These are phyloP conservation scores for Crambe crambe DNA, from an alignment of 37 sponge, comb jelly and placozoan genomes.

Conservation along the genomic window DNA sequence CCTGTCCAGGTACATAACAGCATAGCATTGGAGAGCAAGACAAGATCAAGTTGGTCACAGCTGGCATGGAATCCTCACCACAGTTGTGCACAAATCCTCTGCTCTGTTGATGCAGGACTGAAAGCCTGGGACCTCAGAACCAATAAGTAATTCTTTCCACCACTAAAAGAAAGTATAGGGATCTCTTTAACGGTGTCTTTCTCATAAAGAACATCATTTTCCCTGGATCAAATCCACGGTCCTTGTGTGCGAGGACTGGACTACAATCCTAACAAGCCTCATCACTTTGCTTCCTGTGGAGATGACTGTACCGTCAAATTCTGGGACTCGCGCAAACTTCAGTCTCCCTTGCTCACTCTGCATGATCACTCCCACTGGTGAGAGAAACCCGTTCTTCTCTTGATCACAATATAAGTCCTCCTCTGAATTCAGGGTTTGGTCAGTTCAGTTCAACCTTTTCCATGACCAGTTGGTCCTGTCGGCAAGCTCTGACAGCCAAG, in stretches of 20 bases:
- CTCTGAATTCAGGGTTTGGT: conserved; percentile 75
- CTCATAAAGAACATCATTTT: conserved; percentile 20
- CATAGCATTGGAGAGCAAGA: conserved; percentile 31
- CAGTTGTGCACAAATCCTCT: conserved; percentile 54
- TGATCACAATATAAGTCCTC: not conserved
- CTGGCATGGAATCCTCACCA: conserved; percentile 83
- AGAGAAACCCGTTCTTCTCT: not conserved
- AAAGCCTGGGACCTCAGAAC: conserved; percentile 69
- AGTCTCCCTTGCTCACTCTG: conserved; percentile 72
- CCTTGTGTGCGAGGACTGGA: conserved; percentile 87
- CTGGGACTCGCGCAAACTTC: conserved; percentile 88
- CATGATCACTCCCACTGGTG: conserved; percentile 97
- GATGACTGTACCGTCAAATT: conserved; percentile 94
- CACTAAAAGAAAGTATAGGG: not conserved
- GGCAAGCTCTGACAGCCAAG: conserved; percentile 90
- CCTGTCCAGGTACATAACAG: conserved; percentile 6
- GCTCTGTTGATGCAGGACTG: conserved; percentile 37
- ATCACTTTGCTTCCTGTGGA: conserved; percentile 93
- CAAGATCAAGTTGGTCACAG: conserved; percentile 38
- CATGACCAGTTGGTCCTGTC: conserved; percentile 93
- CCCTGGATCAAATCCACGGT: conserved; percentile 68
- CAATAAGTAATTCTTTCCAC: conserved; percentile 43
- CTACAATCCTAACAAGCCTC: conserved; percentile 95
- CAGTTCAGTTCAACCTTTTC: conserved; percentile 84
- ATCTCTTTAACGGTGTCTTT: not conserved